These are phyloP conservation scores for Pseudochromis fuscus DNA, from an alignment of 2,797 vertebrate genomes.

Conservation along the genomic window DNA sequence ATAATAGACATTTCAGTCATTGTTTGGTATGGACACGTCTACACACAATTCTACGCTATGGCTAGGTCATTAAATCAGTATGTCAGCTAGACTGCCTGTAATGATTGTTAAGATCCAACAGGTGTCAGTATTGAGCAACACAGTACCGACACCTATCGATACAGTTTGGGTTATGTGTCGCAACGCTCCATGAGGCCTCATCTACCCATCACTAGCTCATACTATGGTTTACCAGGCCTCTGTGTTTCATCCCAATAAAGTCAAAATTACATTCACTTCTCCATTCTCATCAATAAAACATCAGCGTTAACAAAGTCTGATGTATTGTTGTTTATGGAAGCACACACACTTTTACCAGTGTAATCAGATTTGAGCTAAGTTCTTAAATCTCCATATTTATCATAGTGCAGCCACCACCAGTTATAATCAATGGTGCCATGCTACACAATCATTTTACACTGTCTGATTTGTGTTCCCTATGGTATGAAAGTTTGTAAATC, in stretches of 20 bases:
- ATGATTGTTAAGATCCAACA: too few species aligned
- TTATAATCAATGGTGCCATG: slow-evolving; percentile 40
- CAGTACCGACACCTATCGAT: too few species aligned
- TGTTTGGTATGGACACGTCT: too few species aligned
- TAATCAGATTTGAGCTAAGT: slow-evolving; percentile 22
- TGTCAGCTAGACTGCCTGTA: too few species aligned
- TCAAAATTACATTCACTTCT: slow-evolving; percentile 8
- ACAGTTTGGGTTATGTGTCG: too few species aligned
- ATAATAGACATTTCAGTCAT: too few species aligned
- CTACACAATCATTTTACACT: slow-evolving; percentile 30
- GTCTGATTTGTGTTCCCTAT: slow-evolving; percentile 39
- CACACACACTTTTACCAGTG: slow-evolving; percentile 7
- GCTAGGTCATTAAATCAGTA: too few species aligned
- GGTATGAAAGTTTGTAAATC: slow-evolving; percentile 12
- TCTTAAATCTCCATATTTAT: slow-evolving; percentile 43
- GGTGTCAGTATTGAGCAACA: too few species aligned
- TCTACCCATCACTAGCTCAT: too few species aligned
- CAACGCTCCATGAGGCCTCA: too few species aligned
- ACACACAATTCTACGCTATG: too few species aligned
- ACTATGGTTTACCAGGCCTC: neutral
- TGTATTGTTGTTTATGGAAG: neutral
- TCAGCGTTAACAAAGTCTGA: slow-evolving; percentile 14
- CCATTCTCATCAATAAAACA: slow-evolving; percentile 24
- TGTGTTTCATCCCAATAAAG: slow-evolving; percentile 18
- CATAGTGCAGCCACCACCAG: slow-evolving; percentile 11